Percentiles rank a stretch among this genome's conserved stretches.
Conservation (phyloP, 30 jellyfish, hydroid and myxozoan genomes). For the Sanderia malayensis region DNA sequence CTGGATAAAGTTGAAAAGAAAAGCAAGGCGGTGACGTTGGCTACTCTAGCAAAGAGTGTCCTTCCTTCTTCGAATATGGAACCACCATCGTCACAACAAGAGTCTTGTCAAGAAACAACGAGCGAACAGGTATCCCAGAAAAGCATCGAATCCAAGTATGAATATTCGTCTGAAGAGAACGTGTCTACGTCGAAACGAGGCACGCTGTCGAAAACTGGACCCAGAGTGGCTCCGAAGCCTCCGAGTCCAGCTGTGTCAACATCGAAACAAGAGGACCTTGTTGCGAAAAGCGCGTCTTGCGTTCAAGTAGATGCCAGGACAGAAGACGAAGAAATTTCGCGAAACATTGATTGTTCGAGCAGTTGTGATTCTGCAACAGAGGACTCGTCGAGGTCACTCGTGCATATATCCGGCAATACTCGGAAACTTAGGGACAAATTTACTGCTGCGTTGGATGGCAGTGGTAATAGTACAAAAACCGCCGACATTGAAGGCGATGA, state of each 20-base stretch:
- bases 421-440: not conserved
- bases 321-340: not conserved
- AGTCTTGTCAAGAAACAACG: no score
- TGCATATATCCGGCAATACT: not conserved
- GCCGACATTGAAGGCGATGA: no score
- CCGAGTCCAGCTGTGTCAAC: slow-evolving; percentile 14
- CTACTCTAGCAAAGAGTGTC: no score
- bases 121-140: no score
- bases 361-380: not conserved
- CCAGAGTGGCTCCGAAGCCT: slow-evolving; percentile 56
- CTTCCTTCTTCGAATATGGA: no score
- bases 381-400: not conserved
- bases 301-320: not conserved
- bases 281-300: not conserved
- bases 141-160: no score
- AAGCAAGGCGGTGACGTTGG: no score
- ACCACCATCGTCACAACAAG: no score
- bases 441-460: not conserved
- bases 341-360: not conserved
- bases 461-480: not conserved
- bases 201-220: slow-evolving; percentile 14
- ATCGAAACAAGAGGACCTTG: not conserved
- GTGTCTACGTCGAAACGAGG: no score
- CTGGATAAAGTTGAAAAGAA: no score
- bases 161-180: no score